These are phyloP conservation scores for Chironex yamaguchii DNA, from an alignment of 30 jellyfish, hydroid and myxozoan genomes.

Conservation along the genomic window DNA sequence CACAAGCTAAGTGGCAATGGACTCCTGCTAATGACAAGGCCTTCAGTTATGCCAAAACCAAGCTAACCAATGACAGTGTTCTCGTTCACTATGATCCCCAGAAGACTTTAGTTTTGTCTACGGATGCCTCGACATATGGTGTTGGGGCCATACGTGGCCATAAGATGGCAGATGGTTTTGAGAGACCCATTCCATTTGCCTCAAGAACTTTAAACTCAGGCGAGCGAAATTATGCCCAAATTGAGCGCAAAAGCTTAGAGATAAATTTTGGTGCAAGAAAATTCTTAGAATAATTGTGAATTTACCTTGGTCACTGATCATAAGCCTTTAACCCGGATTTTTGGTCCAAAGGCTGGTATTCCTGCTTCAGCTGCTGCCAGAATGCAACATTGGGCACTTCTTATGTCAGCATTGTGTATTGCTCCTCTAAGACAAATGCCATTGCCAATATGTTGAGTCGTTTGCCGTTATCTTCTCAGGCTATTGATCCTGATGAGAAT, in stretches of 20 bases:
- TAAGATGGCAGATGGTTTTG: constrained; percentile 45
- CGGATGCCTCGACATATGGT: constrained; percentile 82
- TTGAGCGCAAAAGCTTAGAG: constrained; percentile 77
- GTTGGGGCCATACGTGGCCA: constrained; percentile 83
- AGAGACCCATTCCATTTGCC: constrained; percentile 71
- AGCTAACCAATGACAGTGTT: constrained; percentile 14
- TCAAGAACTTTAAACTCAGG: constrained; percentile 54
- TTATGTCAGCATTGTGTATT: too few species aligned
- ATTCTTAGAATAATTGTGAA: too few species aligned
- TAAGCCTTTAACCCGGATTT: too few species aligned
- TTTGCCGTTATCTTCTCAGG: too few species aligned
- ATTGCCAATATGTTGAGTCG: too few species aligned
- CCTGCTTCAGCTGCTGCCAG: too few species aligned
- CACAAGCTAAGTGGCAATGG: constrained; percentile 45
- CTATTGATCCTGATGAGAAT: too few species aligned
- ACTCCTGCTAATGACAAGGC: constrained; percentile 14
- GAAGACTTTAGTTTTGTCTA: constrained; percentile 16
- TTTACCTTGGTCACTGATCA: too few species aligned
- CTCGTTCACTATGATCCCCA: constrained; percentile 77
- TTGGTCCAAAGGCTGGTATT: too few species aligned
- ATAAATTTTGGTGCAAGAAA: constrained; percentile 70
- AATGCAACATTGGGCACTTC: too few species aligned
- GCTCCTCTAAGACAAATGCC: too few species aligned
- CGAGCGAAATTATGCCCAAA: constrained; percentile 58
- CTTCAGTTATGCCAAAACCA: constrained; percentile 6